These are phyloP conservation scores for Corythoichthys haematopterus DNA, from an alignment of 2,113 vertebrate genomes.

Conservation along the genomic window DNA sequence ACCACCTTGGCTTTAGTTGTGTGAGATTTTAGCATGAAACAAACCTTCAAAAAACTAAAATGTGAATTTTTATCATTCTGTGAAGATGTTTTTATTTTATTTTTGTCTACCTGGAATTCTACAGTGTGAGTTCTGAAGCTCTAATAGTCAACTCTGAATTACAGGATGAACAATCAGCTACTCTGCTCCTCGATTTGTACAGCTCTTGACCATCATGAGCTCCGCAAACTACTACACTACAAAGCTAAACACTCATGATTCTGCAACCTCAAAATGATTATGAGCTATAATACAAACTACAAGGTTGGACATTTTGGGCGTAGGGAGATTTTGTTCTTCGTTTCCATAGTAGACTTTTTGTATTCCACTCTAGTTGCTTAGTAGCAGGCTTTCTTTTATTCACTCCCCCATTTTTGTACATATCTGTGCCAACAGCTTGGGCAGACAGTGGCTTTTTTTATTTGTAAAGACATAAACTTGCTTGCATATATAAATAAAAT, in stretches of 20 bases:
- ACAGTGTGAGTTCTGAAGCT: slow-evolving; percentile 6
- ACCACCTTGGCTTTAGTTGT: slow-evolving; percentile 4
- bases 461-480: slow-evolving; percentile 97
- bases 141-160: slow-evolving; percentile 10
- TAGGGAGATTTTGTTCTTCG: slow-evolving; percentile 31
- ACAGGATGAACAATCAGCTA: slow-evolving; percentile 52
- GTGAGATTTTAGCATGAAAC: slow-evolving; percentile 20
- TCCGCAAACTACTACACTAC: slow-evolving; percentile 1
- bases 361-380: slow-evolving; percentile 86
- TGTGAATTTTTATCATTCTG: slow-evolving; percentile 11
- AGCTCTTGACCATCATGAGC: slow-evolving; percentile 36
- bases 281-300: slow-evolving; percentile 44
- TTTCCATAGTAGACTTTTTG: slow-evolving; percentile 80
- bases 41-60: slow-evolving; percentile 8
- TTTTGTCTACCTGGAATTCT: not conserved
- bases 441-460: slow-evolving; percentile 89
- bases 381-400: slow-evolving; percentile 83
- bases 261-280: slow-evolving; percentile 15
- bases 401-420: slow-evolving; percentile 91
- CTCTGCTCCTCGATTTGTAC: slow-evolving; percentile 77
- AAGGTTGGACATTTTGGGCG: slow-evolving; percentile 74
- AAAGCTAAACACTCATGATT: slow-evolving; percentile 12
- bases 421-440: slow-evolving; percentile 97
- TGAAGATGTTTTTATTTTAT: slow-evolving; percentile 7
- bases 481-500: slow-evolving; percentile 88